Conservation (phyloP, 2,888 invertebrate species). For the Hanleya hanleyi region DNA sequence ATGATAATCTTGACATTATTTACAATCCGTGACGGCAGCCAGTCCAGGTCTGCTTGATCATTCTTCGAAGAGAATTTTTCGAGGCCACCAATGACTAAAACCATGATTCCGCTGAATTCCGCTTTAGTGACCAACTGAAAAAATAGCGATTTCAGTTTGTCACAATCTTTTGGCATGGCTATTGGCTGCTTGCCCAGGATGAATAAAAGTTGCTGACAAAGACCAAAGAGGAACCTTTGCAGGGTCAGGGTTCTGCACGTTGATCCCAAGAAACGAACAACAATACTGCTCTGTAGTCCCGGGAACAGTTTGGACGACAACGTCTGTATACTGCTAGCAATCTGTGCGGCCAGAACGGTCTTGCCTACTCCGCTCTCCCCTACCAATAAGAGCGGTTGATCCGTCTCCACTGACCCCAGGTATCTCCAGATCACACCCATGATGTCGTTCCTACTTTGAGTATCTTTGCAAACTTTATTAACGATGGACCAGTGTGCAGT, state of each 20-base stretch:
- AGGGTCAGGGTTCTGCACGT: conserved; percentile 58
- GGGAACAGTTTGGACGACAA: conserved; percentile 14
- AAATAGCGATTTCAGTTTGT: conserved; percentile 51
- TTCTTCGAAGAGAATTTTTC: conserved; percentile 51
- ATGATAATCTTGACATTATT: conserved; percentile 59
- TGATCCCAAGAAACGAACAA: conserved; percentile 60
- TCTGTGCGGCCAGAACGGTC: conserved; percentile 30
- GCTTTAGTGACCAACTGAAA: conserved; percentile 46
- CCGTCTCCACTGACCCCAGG: neutral
- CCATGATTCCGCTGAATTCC: conserved; percentile 54
- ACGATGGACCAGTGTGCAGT: neutral
- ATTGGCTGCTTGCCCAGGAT: conserved; percentile 37
- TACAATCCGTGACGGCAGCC: conserved; percentile 59
- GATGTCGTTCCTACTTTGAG: neutral
- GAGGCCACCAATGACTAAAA: conserved; percentile 59
- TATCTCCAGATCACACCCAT: neutral
- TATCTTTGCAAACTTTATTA: neutral
- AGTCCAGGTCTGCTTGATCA: conserved; percentile 58
- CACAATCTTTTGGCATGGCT: conserved; percentile 50
- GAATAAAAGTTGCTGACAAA: conserved; percentile 58
- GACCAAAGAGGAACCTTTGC: conserved; percentile 47
- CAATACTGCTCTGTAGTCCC: conserved; percentile 17
- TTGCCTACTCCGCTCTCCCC: conserved; percentile 25
- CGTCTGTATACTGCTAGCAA: conserved; percentile 14
- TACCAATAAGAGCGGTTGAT: neutral